A percentile compares a stretch with the other conserved stretches of the same genome.
Conservation (phyloP, 2,888 invertebrate genomes). For the Drosophila dives region DNA sequence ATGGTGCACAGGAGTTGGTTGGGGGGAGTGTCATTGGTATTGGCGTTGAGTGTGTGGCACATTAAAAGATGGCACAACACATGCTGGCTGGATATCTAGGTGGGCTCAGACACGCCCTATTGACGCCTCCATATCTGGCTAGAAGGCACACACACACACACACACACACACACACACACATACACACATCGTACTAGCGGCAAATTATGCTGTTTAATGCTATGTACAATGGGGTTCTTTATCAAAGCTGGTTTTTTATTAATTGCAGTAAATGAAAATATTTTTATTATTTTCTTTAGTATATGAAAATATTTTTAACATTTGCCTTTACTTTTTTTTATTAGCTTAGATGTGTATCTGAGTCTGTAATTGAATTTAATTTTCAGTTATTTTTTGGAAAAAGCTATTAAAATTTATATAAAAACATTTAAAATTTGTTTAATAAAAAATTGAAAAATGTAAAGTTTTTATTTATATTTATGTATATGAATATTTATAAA, state of each 20-base stretch:
- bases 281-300: too few species aligned
- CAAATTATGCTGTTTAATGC: conserved; percentile 26
- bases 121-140: conserved; percentile 35
- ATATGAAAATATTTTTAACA: too few species aligned
- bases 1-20: conserved; percentile 8
- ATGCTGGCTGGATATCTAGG: conserved; percentile 46
- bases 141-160: conserved; percentile 17
- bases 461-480: too few species aligned
- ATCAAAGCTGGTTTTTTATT: neutral
- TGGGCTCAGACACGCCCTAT: conserved; percentile 27
- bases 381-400: neutral
- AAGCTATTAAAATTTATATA: neutral
- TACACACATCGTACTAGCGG: conserved; percentile 2
- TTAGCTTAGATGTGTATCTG: neutral
- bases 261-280: neutral
- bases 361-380: neutral
- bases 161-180: neutral
- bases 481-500: too few species aligned
- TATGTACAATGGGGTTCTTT: conserved; percentile 8
- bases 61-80: conserved; percentile 65
- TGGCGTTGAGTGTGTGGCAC: conserved; percentile 61
- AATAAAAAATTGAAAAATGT: neutral
- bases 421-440: neutral
- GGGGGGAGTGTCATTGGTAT: conserved; percentile 17
- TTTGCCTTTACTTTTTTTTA: neutral